Percentiles rank a stretch among this genome's conserved stretches.
Evolutionary conservation across 2,888 invertebrate genomes (phyloP).

Genomic region (Tinea trinotella): DNA sequence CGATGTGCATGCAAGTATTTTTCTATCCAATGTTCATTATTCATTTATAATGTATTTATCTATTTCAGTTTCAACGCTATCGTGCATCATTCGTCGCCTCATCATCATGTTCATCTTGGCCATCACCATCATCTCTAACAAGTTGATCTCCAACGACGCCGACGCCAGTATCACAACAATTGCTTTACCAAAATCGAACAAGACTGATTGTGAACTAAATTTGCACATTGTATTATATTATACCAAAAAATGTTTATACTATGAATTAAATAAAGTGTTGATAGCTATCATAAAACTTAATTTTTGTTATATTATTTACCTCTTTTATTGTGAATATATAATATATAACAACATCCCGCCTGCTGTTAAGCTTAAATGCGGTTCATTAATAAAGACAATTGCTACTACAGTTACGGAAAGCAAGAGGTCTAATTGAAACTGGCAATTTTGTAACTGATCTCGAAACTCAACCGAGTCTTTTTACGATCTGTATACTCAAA

Average conservation of each 20-base stretch:
- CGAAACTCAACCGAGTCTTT: no score
- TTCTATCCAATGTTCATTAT: no score
- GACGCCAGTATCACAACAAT: conserved; percentile 1
- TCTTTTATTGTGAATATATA: no score
- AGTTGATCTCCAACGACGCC: not conserved
- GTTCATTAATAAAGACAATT: no score
- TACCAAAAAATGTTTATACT: not conserved
- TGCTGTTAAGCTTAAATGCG: no score
- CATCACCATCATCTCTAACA: conserved; percentile 47
- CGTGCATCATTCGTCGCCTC: conserved; percentile 67
- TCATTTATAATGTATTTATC: no score
- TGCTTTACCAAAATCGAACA: conserved; percentile 11
- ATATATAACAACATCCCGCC: no score
- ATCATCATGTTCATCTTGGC: conserved; percentile 61
- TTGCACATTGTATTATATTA: conserved; percentile 12
- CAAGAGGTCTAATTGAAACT: no score
- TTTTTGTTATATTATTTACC: conserved; percentile 5
- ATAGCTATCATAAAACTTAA: conserved; percentile 10
- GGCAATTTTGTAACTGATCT: no score
- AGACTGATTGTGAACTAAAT: conserved; percentile 16
- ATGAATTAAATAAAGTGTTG: conserved; percentile 9
- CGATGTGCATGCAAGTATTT: no score
- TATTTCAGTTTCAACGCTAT: conserved; percentile 74
- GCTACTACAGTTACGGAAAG: no score
- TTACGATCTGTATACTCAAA: no score